Evolutionary conservation across 1,140 invertebrate genomes (phyloP).

Genomic region (Hyles euphorbiae): DNA sequence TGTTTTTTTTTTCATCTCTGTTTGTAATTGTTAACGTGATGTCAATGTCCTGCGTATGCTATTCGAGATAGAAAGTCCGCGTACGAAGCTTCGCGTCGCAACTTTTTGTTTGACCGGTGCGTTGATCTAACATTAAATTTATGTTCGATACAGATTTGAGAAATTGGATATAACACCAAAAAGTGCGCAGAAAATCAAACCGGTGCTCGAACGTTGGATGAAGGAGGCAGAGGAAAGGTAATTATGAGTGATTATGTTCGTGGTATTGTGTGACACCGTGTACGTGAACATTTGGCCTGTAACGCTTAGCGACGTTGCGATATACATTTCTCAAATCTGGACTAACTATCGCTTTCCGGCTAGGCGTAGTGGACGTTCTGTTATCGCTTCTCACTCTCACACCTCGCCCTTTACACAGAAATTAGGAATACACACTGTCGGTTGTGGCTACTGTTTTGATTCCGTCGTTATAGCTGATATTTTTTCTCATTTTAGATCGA

Average conservation of each 20-base stretch:
- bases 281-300: slow-evolving; percentile 69
- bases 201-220: slow-evolving; percentile 98
- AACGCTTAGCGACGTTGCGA: slow-evolving; percentile 65
- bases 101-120: slow-evolving; percentile 43
- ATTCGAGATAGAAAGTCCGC: slow-evolving; percentile 31
- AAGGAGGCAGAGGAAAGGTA: slow-evolving; percentile 97
- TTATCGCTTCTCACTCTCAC: slow-evolving; percentile 2
- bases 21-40: slow-evolving; percentile 70
- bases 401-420: slow-evolving; percentile 1
- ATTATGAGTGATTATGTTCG: slow-evolving; percentile 70
- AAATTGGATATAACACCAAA: slow-evolving; percentile 99
- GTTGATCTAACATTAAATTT: slow-evolving; percentile 71
- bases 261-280: slow-evolving; percentile 60
- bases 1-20: slow-evolving; percentile 60
- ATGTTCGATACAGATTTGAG: slow-evolving; percentile 91
- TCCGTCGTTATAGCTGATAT: too few species aligned
- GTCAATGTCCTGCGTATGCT: slow-evolving; percentile 82
- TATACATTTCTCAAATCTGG: slow-evolving; percentile 74
- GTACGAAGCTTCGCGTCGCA: slow-evolving; percentile 35
- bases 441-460: too few species aligned
- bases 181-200: slow-evolving; percentile 99
- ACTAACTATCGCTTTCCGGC: slow-evolving; percentile 67
- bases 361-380: slow-evolving; percentile 43
- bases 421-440: slow-evolving; percentile 27
- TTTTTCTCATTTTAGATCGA: too few species aligned